Percentiles rank a stretch among this genome's conserved stretches.
Evolutionary conservation across 2,888 invertebrate species (phyloP).

Genomic region (Hybos culiciformis): DNA sequence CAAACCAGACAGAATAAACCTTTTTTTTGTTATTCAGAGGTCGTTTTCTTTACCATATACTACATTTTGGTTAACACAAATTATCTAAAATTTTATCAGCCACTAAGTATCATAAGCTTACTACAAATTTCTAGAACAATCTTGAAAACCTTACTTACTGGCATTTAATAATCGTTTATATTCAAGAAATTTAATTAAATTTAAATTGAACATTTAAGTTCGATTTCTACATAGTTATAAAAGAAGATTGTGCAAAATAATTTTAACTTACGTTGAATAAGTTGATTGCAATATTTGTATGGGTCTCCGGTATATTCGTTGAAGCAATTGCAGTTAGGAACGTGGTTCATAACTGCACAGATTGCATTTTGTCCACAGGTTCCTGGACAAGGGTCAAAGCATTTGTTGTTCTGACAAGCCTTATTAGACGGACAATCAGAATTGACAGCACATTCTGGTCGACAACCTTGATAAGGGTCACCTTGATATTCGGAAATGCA

Average conservation of each 20-base stretch:
- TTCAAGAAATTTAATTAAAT: too few relatives aligned
- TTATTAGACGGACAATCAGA: conserved; percentile 54
- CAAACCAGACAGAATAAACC: too few relatives aligned
- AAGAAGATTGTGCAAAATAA: not conserved
- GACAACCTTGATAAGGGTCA: conserved; percentile 55
- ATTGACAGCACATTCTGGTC: conserved; percentile 56
- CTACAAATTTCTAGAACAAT: too few relatives aligned
- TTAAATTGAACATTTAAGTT: too few relatives aligned
- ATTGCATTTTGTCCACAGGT: conserved; percentile 62
- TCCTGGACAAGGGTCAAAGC: conserved; percentile 62
- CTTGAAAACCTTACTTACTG: too few relatives aligned
- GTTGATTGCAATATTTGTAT: conserved; percentile 50
- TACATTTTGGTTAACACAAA: too few relatives aligned
- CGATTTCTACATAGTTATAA: too few relatives aligned
- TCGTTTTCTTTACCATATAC: too few relatives aligned
- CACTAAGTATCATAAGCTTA: too few relatives aligned
- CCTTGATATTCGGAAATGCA: conserved; percentile 53
- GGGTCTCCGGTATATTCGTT: conserved; percentile 53
- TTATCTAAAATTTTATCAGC: too few relatives aligned
- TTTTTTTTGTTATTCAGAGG: too few relatives aligned
- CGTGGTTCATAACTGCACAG: conserved; percentile 64
- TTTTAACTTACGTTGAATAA: conserved; percentile 33
- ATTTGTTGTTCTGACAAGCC: conserved; percentile 57
- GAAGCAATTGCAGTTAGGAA: conserved; percentile 60
- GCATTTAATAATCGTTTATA: too few relatives aligned